A percentile compares a stretch with the other conserved stretches of the same genome.
Evolutionary conservation across 2,888 invertebrate genomes (phyloP).

Genomic region (Parapristionchus giblindavisi): DNA sequence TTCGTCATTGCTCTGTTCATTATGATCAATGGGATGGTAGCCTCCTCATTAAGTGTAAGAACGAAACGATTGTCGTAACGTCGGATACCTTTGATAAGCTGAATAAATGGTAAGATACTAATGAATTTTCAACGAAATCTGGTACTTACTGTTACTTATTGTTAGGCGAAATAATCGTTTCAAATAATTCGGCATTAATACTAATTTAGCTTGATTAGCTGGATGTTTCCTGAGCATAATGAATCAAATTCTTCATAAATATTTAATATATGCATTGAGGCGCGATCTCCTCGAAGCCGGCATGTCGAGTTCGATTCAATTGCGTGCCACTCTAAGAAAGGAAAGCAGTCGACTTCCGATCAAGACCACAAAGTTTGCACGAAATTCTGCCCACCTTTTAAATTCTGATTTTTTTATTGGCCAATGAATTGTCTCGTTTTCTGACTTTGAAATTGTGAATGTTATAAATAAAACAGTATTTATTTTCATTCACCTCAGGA

Average conservation of each 20-base stretch:
- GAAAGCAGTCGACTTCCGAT: slow-evolving; percentile 36
- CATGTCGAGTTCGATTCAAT: neutral
- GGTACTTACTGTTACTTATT: too few species aligned
- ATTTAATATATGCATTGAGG: slow-evolving; percentile 3
- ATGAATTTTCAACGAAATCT: too few species aligned
- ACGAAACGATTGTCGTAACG: slow-evolving; percentile 17
- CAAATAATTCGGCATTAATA: too few species aligned
- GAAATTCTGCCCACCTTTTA: neutral
- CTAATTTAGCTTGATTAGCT: too few species aligned
- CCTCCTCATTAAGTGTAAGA: slow-evolving; percentile 37
- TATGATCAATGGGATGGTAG: slow-evolving; percentile 38
- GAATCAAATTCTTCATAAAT: neutral
- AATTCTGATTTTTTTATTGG: neutral
- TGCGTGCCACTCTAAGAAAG: slow-evolving; percentile 29
- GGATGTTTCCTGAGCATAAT: neutral
- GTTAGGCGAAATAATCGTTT: too few species aligned
- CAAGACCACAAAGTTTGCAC: slow-evolving; percentile 22
- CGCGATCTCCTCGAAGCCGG: neutral
- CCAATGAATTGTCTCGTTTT: neutral
- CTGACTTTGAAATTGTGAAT: too few species aligned
- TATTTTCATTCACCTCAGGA: slow-evolving; percentile 5
- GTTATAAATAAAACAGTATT: neutral
- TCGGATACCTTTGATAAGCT: slow-evolving; percentile 33
- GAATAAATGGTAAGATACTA: slow-evolving; percentile 17
- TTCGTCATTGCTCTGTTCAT: slow-evolving; percentile 25